These are phyloP conservation scores for Urocynchramus pylzowi DNA, from an alignment of 2,113 vertebrate species.

Conservation along the genomic window DNA sequence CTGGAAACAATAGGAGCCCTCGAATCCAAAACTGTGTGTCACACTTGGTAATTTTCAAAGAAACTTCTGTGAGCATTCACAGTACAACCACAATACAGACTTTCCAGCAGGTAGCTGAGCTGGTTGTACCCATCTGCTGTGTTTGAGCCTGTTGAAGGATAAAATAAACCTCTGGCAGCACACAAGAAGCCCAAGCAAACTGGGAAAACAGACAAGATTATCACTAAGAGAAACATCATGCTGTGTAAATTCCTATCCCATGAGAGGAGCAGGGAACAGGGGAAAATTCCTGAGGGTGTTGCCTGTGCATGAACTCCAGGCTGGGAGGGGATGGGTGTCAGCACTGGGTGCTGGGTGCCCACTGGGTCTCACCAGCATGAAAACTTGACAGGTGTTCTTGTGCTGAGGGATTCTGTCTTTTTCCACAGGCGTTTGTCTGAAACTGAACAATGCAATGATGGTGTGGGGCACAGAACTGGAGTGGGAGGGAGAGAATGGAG, in stretches of 20 bases:
- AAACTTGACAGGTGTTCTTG: background rate
- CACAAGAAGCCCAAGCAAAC: background rate
- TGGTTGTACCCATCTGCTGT: background rate
- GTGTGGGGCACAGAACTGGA: background rate
- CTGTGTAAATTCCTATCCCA: background rate
- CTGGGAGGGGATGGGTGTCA: background rate
- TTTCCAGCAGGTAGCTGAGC: background rate
- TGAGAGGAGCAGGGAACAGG: background rate
- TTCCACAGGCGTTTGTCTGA: background rate
- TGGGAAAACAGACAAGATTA: background rate
- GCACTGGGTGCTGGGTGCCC: background rate
- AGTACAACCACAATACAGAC: background rate
- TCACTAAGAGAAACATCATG: background rate
- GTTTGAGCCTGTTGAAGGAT: background rate
- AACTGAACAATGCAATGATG: background rate
- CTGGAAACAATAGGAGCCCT: background rate
- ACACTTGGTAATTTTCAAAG: background rate
- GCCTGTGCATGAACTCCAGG: rapidly evolving
- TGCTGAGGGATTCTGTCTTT: background rate
- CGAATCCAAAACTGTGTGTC: background rate
- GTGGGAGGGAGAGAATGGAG: background rate
- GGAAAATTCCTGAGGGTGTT: background rate
- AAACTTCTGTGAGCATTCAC: background rate
- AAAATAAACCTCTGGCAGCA: background rate
- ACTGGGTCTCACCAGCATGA: background rate